Evolutionary conservation across 2,113 vertebrate species (phyloP).

Genomic region (Plecturocebus donacophilus): DNA sequence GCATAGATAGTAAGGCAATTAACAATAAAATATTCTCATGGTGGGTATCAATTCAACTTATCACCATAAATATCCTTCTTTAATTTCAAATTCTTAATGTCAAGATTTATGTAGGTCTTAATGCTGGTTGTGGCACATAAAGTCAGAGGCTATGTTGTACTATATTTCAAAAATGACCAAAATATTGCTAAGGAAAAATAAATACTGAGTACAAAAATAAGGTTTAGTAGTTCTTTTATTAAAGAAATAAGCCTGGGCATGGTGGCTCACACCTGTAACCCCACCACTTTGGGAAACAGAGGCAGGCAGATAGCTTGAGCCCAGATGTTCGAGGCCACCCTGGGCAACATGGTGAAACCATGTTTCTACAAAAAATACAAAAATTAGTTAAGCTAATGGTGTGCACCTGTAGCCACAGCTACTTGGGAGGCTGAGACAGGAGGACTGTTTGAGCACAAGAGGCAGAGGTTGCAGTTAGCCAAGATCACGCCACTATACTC

Average conservation of each 20-base stretch:
- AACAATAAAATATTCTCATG: constrained; percentile 13
- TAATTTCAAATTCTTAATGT: constrained; percentile 47
- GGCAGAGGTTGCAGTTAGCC: too few species aligned
- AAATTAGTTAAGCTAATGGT: too few species aligned
- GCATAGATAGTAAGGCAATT: constrained; percentile 25
- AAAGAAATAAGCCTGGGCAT: background rate
- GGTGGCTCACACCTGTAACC: too few species aligned
- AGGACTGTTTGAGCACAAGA: too few species aligned
- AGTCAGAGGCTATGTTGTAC: background rate
- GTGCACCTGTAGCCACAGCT: too few species aligned
- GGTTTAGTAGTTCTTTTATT: background rate
- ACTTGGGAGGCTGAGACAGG: too few species aligned
- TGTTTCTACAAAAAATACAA: too few species aligned
- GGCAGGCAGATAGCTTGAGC: too few species aligned
- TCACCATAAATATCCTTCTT: background rate
- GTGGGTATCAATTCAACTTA: background rate
- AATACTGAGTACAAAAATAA: constrained; percentile 40
- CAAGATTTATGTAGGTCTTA: constrained; percentile 19
- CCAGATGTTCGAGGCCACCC: too few species aligned
- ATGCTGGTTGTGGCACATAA: background rate
- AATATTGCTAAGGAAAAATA: constrained; percentile 12
- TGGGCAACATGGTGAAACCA: too few species aligned
- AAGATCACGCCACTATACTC: too few species aligned
- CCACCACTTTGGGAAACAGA: too few species aligned
- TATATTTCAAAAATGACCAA: constrained; percentile 40